A percentile compares a stretch with the other conserved stretches of the same genome.
These are phyloP conservation scores for Thalassaphorura encarpata DNA, from an alignment of 1,140 invertebrate species.

Conservation along the genomic window DNA sequence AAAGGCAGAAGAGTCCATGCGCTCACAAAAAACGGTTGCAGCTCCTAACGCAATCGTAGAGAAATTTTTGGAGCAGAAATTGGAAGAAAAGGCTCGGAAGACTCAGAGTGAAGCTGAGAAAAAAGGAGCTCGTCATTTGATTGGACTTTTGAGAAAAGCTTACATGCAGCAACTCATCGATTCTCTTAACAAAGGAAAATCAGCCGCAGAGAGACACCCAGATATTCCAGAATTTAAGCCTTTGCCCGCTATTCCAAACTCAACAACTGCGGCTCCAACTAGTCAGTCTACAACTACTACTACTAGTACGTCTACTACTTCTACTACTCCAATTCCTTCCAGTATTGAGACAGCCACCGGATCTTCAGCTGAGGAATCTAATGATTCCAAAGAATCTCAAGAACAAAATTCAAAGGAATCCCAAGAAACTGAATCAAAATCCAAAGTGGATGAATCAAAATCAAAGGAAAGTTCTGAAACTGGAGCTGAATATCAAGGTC, in stretches of 20 bases:
- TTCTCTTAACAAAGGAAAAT: no score
- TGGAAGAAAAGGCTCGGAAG: slow-evolving; percentile 14
- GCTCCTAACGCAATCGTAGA: slow-evolving; percentile 25
- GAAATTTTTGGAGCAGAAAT: slow-evolving; percentile 22
- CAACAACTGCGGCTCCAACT: neutral
- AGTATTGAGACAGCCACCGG: neutral
- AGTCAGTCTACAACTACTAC: no score
- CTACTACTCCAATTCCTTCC: no score
- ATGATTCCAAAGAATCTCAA: neutral
- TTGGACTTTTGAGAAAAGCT: slow-evolving; percentile 22
- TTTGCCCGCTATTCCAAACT: neutral
- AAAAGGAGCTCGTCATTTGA: slow-evolving; percentile 20
- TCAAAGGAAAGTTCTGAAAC: neutral
- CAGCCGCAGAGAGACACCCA: neutral
- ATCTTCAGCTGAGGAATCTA: neutral
- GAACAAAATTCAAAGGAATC: no score
- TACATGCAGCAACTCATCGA: slow-evolving; percentile 28
- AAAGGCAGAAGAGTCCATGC: neutral
- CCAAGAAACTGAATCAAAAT: no score
- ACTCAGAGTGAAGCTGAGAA: slow-evolving; percentile 11
- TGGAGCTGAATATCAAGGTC: neutral
- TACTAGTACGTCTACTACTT: no score
- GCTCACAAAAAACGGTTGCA: neutral
- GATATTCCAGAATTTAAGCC: neutral
- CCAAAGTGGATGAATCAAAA: neutral